Base-by-base conservation (phyloP, 2,113 vertebrate genomes). In the Oreochromis niloticus region DNA sequence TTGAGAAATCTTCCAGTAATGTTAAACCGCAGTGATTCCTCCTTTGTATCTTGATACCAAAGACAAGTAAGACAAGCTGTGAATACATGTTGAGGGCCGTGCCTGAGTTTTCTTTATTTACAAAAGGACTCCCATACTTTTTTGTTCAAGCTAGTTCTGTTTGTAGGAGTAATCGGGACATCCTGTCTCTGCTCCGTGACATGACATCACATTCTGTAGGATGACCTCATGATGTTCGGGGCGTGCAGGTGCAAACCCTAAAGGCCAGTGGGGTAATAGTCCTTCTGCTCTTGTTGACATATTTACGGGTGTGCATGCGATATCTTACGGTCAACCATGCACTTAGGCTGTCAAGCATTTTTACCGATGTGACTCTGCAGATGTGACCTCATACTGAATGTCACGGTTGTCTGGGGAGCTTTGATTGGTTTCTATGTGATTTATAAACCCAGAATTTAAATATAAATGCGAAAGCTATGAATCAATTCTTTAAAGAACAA, bases 191-290 rank as follows among this genome's bases (percentile, higher is more conserved):
- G 9, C 39, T 86, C 56, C 5, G 34, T 81, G 87, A 71, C 84
- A 59, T 86, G 82, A 89, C 84, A 82, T 88, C 48, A 84, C 50
- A 68, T 86, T 71, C 61, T 85, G 63, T 22, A 68, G 86, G 84
- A 91, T 91, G 93, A 95, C 91, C 93, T 94, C 90, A 85, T 50
- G 52, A 82, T 55, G 54, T 80, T 39, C 12, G 0, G 82, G 71
- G 46, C 32, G 39, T 87, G 91, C 94, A 94, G 95, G 92, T 93
- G 93, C 89, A 88, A 85, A 91, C 87, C 90, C 84, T 88, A 87
- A 91, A 94, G 91, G 91, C 84, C 61, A 63, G 78, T 32, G 24
- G 68, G 86, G 78, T 90, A 87, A 90, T 71, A 4, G 88, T 71
- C 81, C 27, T 55, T 92, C 82, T 80, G 87, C 30, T 41, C 83